phyloP scores from a whole-genome alignment of 2,888 invertebrate species.

The Plutella xylostella region DNA sequence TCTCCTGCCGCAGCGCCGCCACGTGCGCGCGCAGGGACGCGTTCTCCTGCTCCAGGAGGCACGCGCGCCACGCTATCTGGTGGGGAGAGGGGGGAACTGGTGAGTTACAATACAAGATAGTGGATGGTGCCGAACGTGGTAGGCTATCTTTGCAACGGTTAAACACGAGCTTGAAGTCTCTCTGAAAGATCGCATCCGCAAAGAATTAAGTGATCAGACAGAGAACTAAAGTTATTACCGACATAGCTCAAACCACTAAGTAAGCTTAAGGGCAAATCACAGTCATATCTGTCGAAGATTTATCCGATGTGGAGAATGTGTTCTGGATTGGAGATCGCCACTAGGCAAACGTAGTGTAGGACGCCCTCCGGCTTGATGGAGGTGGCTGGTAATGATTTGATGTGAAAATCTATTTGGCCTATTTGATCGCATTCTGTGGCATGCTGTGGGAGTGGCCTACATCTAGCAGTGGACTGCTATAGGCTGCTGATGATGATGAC shows the following conservation, averaged over 20 bases:
- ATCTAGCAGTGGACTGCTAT: not conserved
- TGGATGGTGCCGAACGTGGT: too few relatives aligned
- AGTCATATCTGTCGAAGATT: too few relatives aligned
- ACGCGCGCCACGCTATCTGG: conserved; percentile 85
- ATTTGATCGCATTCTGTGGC: not conserved
- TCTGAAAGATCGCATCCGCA: too few relatives aligned
- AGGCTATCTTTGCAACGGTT: too few relatives aligned
- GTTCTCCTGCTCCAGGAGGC: conserved; percentile 89
- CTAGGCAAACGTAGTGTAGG: not conserved
- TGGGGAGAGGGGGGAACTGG: not conserved
- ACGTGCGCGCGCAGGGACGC: conserved; percentile 87
- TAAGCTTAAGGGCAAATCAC: too few relatives aligned
- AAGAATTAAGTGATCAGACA: too few relatives aligned
- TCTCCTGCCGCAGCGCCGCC: conserved; percentile 82
- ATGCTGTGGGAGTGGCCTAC: not conserved
- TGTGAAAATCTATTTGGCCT: not conserved
- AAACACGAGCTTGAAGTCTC: too few relatives aligned
- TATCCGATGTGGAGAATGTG: not conserved
- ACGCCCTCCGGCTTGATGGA: not conserved
- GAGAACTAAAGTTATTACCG: too few relatives aligned
- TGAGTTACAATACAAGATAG: too few relatives aligned
- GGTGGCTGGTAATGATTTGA: too few relatives aligned
- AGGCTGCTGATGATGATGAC: not conserved
- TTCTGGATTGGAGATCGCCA: not conserved
- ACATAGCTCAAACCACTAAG: too few relatives aligned